Conservation (phyloP, 2,797 vertebrate species). For the Molothrus ater region DNA sequence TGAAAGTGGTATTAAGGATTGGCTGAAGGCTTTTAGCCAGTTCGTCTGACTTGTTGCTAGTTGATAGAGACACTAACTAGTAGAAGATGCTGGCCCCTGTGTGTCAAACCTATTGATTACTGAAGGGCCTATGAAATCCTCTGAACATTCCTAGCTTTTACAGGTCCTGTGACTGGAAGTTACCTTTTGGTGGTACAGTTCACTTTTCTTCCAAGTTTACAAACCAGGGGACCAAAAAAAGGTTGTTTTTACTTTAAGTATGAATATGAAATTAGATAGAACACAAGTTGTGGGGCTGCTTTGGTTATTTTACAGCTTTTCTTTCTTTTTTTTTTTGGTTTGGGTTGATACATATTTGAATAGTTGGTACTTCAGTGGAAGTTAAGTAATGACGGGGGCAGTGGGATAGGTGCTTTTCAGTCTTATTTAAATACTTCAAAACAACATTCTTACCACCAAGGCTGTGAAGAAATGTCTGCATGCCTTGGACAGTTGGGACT, state of each 20-base stretch:
- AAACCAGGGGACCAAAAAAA: background rate
- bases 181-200: background rate
- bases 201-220: background rate
- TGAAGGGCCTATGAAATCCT: background rate
- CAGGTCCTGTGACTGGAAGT: background rate
- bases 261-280: background rate
- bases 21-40: background rate
- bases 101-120: background rate
- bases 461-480: background rate
- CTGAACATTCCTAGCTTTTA: background rate
- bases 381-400: background rate
- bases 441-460: background rate
- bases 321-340: background rate
- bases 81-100: background rate
- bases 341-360: background rate
- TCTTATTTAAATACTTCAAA: background rate
- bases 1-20: background rate
- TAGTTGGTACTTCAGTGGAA: background rate
- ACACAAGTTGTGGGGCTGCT: background rate
- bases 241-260: accelerated
- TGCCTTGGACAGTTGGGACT: background rate
- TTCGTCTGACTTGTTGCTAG: background rate
- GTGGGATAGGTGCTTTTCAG: background rate
- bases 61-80: background rate
- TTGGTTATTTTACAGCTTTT: background rate